A percentile compares a stretch with the other conserved stretches of the same genome.
These are phyloP conservation scores for Diglossa cyanea DNA, from an alignment of 2,797 vertebrate species.

Conservation along the genomic window DNA sequence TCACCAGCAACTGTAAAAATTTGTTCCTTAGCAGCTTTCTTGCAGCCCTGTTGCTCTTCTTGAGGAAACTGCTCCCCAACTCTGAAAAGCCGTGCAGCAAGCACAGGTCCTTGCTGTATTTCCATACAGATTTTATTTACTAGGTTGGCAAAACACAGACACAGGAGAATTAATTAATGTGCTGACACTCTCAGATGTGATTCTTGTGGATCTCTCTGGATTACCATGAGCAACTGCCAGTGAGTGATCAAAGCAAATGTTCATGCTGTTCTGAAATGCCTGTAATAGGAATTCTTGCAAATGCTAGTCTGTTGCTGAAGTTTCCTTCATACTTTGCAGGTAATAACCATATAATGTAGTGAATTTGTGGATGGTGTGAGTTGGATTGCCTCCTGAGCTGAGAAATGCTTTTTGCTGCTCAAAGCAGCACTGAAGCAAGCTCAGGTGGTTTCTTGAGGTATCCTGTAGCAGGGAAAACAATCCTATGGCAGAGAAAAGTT, in stretches of 20 bases:
- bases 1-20: neutral
- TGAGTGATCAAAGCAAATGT: neutral
- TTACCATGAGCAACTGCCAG: neutral
- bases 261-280: neutral
- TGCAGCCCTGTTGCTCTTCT: neutral
- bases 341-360: neutral
- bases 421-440: neutral
- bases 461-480: neutral
- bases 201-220: neutral
- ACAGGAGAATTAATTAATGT: neutral
- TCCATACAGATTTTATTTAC: neutral
- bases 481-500: neutral
- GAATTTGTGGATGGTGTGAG: neutral
- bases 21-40: neutral
- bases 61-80: neutral
- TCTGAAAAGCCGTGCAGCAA: neutral
- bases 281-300: neutral
- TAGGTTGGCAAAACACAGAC: neutral
- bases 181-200: neutral
- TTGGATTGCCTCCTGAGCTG: neutral
- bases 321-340: neutral
- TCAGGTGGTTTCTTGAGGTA: neutral
- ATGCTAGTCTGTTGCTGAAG: neutral
- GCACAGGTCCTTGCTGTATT: neutral
- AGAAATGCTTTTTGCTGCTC: neutral